Percentiles rank a stretch among this genome's conserved stretches.
Conservation (phyloP, 1,140 invertebrate genomes). For the Phthorimaea operculella region DNA sequence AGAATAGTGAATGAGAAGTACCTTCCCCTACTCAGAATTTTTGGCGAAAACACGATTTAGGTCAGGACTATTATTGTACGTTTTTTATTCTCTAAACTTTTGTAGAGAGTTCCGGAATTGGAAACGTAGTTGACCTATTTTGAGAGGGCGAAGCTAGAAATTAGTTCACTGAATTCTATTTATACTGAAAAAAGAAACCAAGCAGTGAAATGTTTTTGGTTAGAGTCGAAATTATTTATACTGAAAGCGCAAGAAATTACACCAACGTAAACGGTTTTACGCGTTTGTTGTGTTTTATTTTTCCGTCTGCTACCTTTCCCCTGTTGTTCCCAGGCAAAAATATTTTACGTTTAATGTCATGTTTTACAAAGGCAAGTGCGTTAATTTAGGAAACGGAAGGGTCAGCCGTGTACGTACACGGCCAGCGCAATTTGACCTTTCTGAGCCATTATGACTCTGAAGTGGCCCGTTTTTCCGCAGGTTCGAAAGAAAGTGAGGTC, state of each 20-base stretch:
- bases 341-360: not conserved
- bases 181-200: no score
- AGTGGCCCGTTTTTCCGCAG: not conserved
- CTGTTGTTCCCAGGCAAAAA: no score
- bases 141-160: no score
- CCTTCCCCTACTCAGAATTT: not conserved
- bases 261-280: no score
- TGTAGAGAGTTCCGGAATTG: not conserved
- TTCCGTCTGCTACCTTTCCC: no score
- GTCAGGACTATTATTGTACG: no score
- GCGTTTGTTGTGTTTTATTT: no score
- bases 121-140: not conserved
- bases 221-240: no score
- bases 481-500: constrained; percentile 8
- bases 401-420: constrained; percentile 18
- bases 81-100: no score
- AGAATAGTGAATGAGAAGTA: constrained; percentile 3
- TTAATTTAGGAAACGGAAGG: constrained; percentile 47
- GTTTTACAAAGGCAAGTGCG: constrained; percentile 32
- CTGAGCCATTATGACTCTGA: not conserved
- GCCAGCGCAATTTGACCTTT: constrained; percentile 21
- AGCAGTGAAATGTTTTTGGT: no score
- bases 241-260: no score
- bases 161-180: no score
- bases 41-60: not conserved